phyloP scores from a whole-genome alignment of 1,140 invertebrate species.

The Campoletis sonorensis region DNA sequence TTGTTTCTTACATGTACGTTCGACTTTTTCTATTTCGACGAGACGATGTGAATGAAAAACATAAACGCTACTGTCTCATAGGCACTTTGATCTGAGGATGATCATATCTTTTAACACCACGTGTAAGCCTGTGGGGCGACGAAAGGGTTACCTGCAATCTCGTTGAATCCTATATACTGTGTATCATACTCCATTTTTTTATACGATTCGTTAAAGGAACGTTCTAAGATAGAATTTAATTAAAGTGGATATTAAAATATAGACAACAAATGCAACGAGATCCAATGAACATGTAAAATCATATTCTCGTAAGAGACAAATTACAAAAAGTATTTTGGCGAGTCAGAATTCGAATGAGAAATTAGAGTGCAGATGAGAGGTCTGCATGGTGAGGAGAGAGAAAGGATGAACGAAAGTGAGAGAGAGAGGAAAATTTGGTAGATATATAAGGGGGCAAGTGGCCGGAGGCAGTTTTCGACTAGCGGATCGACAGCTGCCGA shows the following conservation, averaged over 20 bases:
- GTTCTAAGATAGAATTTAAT: too few relatives aligned
- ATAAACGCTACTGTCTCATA: background rate
- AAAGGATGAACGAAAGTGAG: background rate
- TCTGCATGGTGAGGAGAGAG: background rate
- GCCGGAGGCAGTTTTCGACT: slow-evolving; percentile 22
- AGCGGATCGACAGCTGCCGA: slow-evolving; percentile 33
- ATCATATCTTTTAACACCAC: too few relatives aligned
- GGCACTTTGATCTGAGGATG: background rate
- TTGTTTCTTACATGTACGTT: slow-evolving; percentile 23
- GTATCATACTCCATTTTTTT: too few relatives aligned
- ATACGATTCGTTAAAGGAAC: too few relatives aligned
- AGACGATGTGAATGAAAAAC: background rate
- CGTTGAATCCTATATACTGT: too few relatives aligned
- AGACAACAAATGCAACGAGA: too few relatives aligned
- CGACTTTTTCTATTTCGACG: background rate
- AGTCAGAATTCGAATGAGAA: slow-evolving; percentile 11
- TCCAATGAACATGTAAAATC: background rate
- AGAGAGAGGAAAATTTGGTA: slow-evolving; percentile 18
- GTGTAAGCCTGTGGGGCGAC: background rate
- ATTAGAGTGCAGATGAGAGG: background rate
- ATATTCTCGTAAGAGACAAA: background rate
- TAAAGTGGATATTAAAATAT: too few relatives aligned
- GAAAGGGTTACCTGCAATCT: too few relatives aligned
- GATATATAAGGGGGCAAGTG: slow-evolving; percentile 6
- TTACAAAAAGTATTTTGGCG: background rate